phyloP scores from a whole-genome alignment of 2,113 vertebrate genomes.

The Antechinus stuartii region DNA sequence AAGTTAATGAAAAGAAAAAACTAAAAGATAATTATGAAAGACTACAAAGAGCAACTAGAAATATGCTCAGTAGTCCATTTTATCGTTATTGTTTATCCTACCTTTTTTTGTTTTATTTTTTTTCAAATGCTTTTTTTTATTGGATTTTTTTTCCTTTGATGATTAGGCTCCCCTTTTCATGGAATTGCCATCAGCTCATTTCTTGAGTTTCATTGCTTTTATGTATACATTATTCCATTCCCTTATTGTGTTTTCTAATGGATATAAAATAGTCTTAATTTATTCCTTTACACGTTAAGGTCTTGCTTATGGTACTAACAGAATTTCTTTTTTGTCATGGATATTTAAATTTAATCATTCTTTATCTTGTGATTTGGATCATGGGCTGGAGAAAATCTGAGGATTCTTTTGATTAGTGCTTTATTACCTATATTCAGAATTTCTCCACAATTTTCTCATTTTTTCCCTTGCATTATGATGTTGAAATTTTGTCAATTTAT shows the following conservation, averaged over 20 bases:
- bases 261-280: not conserved
- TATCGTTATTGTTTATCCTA: not conserved
- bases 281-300: not conserved
- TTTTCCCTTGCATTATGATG: not conserved
- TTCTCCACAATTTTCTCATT: not conserved
- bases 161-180: not conserved
- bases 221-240: not conserved
- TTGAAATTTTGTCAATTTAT: not conserved
- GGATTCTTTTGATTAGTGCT: not conserved
- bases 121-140: not conserved
- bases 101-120: not conserved
- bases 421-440: not conserved
- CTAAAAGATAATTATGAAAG: not conserved
- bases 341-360: not conserved
- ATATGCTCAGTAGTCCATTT: not conserved
- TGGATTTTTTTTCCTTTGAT: not conserved
- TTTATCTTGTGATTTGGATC: not conserved
- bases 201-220: not conserved
- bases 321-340: not conserved
- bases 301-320: not conserved
- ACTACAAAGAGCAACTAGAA: not conserved
- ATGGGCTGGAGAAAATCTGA: not conserved
- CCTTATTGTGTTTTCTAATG: not conserved
- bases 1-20: not conserved
- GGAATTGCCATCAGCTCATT: not conserved